Conservation (phyloP, 2,888 invertebrate genomes). For the Dolichomitus sp. region DNA sequence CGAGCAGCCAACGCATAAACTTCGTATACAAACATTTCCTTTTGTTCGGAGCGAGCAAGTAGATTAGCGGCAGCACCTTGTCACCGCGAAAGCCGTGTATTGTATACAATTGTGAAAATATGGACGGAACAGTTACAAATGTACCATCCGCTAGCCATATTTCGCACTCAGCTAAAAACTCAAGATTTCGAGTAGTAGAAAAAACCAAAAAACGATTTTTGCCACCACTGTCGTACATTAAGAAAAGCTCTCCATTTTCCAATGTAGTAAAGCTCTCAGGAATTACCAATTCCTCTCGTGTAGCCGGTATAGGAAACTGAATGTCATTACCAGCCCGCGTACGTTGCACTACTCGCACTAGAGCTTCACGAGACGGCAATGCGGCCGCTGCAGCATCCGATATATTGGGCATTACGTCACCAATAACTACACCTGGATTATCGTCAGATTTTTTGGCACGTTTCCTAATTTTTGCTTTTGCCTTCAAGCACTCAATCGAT, state of each 20-base stretch:
- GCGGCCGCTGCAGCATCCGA: slow-evolving; percentile 19
- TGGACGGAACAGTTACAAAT: neutral
- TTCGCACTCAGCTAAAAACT: slow-evolving; percentile 1
- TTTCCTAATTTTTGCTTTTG: slow-evolving; percentile 26
- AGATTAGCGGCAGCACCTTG: slow-evolving; percentile 38
- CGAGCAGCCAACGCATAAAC: slow-evolving; percentile 31
- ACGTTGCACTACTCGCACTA: slow-evolving; percentile 31
- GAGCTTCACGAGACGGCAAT: slow-evolving; percentile 6
- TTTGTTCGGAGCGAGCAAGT: slow-evolving; percentile 46
- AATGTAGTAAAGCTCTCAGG: slow-evolving; percentile 33
- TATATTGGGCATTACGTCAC: slow-evolving; percentile 8
- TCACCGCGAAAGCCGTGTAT: slow-evolving; percentile 34
- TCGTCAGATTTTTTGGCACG: slow-evolving; percentile 20
- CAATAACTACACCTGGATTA: slow-evolving; percentile 21
- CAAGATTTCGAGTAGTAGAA: slow-evolving; percentile 6
- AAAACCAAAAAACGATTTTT: slow-evolving; percentile 8
- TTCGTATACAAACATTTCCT: slow-evolving; percentile 37
- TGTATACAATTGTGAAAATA: neutral
- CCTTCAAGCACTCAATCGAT: slow-evolving; percentile 26
- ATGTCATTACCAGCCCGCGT: slow-evolving; percentile 3
- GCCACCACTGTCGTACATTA: neutral
- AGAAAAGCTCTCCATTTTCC: neutral
- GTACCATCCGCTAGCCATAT: slow-evolving; percentile 9
- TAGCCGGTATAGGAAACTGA: slow-evolving; percentile 18
- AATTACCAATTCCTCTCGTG: slow-evolving; percentile 39